These are phyloP conservation scores for Drosophila mercatorum DNA, from an alignment of 2,888 invertebrate species.

Conservation along the genomic window DNA sequence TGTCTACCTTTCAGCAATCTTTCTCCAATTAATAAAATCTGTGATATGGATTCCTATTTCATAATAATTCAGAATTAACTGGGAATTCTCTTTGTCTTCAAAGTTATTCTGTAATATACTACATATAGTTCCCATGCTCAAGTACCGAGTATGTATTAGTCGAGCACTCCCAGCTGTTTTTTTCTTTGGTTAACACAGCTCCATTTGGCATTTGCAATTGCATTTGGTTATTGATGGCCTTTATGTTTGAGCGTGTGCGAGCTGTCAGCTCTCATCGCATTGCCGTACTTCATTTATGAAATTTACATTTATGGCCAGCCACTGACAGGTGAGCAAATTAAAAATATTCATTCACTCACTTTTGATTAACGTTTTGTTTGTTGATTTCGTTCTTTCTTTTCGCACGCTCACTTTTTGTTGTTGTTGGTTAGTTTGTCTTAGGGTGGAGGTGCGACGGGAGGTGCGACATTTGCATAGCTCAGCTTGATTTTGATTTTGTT, in stretches of 20 bases:
- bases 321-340: slow-evolving; percentile 54
- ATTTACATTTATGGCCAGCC: slow-evolving; percentile 64
- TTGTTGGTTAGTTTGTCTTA: slow-evolving; percentile 28
- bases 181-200: slow-evolving; percentile 30
- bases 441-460: neutral
- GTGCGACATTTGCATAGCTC: slow-evolving; percentile 49
- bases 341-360: slow-evolving; percentile 52
- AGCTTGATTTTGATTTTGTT: slow-evolving; percentile 57
- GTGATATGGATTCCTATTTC: too few relatives aligned
- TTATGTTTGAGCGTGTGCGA: slow-evolving; percentile 21
- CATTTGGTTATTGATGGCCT: slow-evolving; percentile 70
- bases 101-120: neutral
- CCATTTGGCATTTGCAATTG: slow-evolving; percentile 54
- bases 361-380: slow-evolving; percentile 62
- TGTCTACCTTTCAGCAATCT: too few relatives aligned
- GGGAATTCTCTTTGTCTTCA: too few relatives aligned
- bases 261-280: slow-evolving; percentile 39
- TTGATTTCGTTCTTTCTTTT: slow-evolving; percentile 21
- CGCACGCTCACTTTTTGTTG: neutral
- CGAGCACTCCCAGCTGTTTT: neutral
- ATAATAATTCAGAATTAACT: neutral
- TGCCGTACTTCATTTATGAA: slow-evolving; percentile 67
- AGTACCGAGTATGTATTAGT: neutral
- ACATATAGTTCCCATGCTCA: neutral
- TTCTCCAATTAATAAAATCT: too few relatives aligned